Conservation (phyloP, 2,797 vertebrate genomes). For the Bradypodion ventrale region DNA sequence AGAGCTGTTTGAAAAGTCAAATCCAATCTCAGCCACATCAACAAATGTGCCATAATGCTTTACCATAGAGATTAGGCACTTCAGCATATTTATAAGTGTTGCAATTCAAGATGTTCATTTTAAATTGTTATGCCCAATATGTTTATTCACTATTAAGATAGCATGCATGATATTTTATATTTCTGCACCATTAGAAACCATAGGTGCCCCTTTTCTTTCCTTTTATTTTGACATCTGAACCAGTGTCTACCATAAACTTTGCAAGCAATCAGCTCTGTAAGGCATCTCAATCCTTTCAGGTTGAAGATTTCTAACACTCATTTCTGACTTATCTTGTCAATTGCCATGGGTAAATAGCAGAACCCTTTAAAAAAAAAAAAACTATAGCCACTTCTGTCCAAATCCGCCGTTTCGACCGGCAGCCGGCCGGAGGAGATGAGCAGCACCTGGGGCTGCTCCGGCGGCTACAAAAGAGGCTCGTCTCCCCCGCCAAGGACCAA, state of each 20-base stretch:
- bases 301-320: no score
- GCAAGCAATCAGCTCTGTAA: background rate
- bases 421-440: no score
- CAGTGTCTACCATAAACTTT: background rate
- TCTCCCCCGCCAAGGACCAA: no score
- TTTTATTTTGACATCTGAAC: no score
- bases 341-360: background rate
- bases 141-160: conserved; percentile 42
- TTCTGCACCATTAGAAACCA: background rate
- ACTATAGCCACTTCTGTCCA: background rate
- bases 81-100: conserved; percentile 24
- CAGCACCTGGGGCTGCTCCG: no score
- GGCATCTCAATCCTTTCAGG: background rate
- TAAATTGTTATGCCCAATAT: background rate
- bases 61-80: conserved; percentile 42
- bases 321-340: background rate
- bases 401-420: no score
- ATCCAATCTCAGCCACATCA: background rate
- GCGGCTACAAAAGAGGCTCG: no score
- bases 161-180: background rate
- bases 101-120: no score
- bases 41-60: background rate
- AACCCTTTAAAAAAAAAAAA: background rate
- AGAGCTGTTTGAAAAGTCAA: background rate
- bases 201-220: no score